Base-by-base conservation (phyloP, 2,888 invertebrate species). In the Nipponacmea schrenckii region DNA sequence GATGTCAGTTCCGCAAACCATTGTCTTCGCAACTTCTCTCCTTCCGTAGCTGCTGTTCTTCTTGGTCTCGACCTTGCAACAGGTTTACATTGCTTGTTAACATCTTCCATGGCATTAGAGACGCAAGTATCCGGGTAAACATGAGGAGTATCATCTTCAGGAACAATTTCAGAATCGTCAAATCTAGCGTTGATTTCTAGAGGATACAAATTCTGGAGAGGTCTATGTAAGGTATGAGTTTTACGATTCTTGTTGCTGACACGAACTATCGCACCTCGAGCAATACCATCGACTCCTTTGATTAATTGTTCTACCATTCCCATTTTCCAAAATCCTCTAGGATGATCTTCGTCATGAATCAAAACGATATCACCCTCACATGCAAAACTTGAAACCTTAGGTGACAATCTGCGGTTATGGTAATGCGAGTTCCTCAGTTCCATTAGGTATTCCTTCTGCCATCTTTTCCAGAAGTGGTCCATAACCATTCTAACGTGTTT, bases 21-120 rank as follows among this genome's bases (percentile, higher is more conserved):
- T n/a, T 56, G 56, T 56, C 56, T 56, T 2, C 56, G n/a, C 8
- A 56, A 24, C 24, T 24, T n/a, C 24, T 56, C 56, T 10, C 56
- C n/a, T 56, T 56, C 56, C n/a, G 56, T 56, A 56, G 56, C 56
- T 50, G 50, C 50, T 50, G 50, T 50, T 15, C n/a, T 17, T 20
- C 12, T 50, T 50, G 50, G 50, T 50, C 50, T 5, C 17, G n/a
- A 1, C 17, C 4, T 50, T 50, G 50, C 12, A n/a, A 17, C n/a
- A 50, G 17, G 7, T 15, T 50, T 17, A n/a, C 7, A 50, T 17
- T 50, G 15, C 20, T 15, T 17, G 7, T 7, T 12, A 50, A 1
- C 15, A 5, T 50, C 20, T 14, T 50, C 50, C 5, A 20, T n/a
- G 5, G 15, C 17, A 50, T 7, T 50, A n/a, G 50, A 8, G 17